Conservation (phyloP, 2,888 invertebrate genomes). For the Acanthoscelides obtectus region DNA sequence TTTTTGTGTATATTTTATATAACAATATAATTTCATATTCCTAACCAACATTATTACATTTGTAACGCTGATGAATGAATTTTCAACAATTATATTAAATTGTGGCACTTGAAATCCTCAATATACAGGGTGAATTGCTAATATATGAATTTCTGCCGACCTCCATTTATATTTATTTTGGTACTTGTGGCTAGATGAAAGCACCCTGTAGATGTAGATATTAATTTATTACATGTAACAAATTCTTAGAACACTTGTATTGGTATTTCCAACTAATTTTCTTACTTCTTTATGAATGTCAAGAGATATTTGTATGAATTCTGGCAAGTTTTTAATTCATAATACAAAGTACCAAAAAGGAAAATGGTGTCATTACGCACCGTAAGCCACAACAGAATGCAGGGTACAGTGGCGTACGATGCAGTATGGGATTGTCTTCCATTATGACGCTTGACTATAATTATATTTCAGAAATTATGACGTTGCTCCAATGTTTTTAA, state of each 20-base stretch:
- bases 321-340: too few species aligned
- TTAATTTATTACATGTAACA: conserved; percentile 31
- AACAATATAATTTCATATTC: conserved; percentile 23
- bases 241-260: conserved; percentile 23
- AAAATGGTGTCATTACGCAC: too few species aligned
- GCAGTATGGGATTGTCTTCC: too few species aligned
- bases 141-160: background rate
- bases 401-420: too few species aligned
- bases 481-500: too few species aligned
- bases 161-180: background rate
- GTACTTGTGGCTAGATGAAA: conserved; percentile 1
- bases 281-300: background rate
- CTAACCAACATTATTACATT: conserved; percentile 36
- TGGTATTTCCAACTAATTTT: conserved; percentile 11
- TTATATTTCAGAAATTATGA: too few species aligned
- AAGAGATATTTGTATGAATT: background rate
- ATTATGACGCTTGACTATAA: too few species aligned
- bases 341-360: too few species aligned
- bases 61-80: conserved; percentile 31
- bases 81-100: conserved; percentile 16
- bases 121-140: conserved; percentile 4
- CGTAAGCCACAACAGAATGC: too few species aligned
- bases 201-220: conserved; percentile 29
- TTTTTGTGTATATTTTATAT: conserved; percentile 6
- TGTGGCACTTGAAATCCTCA: conserved; percentile 2